A percentile compares a stretch with the other conserved stretches of the same genome.
These are phyloP conservation scores for Excalfactoria chinensis DNA, from an alignment of 2,113 vertebrate species.

Conservation along the genomic window DNA sequence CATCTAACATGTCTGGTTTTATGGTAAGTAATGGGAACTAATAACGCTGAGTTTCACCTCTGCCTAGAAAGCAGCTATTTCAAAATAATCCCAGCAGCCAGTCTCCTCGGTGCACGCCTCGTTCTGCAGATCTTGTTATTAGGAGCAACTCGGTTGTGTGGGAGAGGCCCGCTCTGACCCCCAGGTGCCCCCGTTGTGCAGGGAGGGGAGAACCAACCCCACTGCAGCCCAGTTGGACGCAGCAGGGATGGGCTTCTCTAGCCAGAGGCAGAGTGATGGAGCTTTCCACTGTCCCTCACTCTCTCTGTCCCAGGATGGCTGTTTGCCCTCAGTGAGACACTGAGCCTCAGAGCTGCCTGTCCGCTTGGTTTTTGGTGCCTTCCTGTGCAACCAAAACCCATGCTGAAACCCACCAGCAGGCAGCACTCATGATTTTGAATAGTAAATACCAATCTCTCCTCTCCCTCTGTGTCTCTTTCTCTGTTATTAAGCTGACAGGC, in stretches of 20 bases:
- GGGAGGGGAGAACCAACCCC: neutral
- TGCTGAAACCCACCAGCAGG: constrained; percentile 56
- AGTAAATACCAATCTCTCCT: constrained; percentile 49
- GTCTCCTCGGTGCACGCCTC: neutral
- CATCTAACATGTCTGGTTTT: constrained; percentile 46
- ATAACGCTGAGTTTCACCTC: constrained; percentile 56
- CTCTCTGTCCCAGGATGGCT: neutral
- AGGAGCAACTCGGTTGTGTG: neutral
- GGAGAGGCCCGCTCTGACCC: neutral
- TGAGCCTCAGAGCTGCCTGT: neutral
- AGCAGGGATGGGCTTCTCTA: neutral
- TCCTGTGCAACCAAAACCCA: constrained; percentile 18
- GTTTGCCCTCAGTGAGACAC: neutral
- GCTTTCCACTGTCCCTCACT: neutral
- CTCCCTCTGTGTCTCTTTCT: neutral
- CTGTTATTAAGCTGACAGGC: constrained; percentile 67
- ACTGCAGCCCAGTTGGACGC: neutral
- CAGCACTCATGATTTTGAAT: constrained; percentile 55
- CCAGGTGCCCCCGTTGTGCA: neutral
- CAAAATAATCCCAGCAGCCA: constrained; percentile 23
- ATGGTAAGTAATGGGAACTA: constrained; percentile 65
- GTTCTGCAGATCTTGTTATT: constrained; percentile 3
- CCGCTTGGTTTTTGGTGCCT: neutral
- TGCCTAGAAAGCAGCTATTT: constrained; percentile 57
- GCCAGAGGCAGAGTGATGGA: neutral